phyloP scores from a whole-genome alignment of 1,140 invertebrate genomes.

The Bombus fervidus region DNA sequence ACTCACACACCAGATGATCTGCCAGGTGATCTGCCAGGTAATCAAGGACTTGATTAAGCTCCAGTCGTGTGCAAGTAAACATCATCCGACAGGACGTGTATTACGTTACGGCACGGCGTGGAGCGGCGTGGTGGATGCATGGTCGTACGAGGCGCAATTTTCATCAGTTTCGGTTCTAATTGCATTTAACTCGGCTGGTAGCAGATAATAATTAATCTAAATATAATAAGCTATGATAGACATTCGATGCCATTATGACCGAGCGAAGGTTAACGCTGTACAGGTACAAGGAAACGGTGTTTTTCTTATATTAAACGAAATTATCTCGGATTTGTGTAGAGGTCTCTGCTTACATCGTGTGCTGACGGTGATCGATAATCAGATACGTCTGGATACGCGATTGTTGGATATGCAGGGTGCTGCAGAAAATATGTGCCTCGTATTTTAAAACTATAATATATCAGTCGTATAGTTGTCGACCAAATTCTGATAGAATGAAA shows the following conservation, averaged over 20 bases:
- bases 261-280: neutral
- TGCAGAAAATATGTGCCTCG: neutral
- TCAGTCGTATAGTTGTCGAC: neutral
- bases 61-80: neutral
- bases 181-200: neutral
- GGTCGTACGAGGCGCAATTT: neutral
- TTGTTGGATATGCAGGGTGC: neutral
- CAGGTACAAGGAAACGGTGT: neutral
- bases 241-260: neutral
- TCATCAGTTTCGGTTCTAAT: slow-evolving; percentile 16
- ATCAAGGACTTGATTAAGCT: slow-evolving; percentile 32
- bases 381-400: neutral
- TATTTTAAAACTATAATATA: neutral
- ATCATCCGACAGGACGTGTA: neutral
- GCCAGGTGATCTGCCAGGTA: too few species aligned
- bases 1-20: slow-evolving; percentile 73
- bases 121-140: neutral
- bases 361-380: slow-evolving; percentile 1
- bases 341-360: neutral
- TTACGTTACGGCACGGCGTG: too few species aligned
- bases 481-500: neutral
- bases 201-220: slow-evolving; percentile 19
- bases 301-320: neutral
- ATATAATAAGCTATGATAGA: slow-evolving; percentile 3
- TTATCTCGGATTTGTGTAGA: neutral